Percentiles rank a stretch among this genome's conserved stretches.
These are phyloP conservation scores for Macropis europaea DNA, from an alignment of 2,888 invertebrate genomes.

Conservation along the genomic window DNA sequence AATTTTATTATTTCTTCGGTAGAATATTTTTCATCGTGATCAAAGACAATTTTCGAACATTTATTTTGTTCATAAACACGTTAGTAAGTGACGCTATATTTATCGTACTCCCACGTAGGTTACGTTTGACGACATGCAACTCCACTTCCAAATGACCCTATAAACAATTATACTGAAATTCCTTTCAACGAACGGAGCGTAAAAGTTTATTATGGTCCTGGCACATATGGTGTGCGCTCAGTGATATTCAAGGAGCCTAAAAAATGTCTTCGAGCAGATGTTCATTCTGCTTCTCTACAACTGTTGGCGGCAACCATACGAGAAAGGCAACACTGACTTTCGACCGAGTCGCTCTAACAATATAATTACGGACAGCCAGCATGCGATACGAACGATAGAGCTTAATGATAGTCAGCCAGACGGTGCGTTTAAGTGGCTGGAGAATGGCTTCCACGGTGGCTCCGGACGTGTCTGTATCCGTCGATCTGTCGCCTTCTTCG, in stretches of 20 bases:
- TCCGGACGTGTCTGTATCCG: constrained; percentile 2
- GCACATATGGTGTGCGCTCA: too few species aligned
- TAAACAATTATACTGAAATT: too few species aligned
- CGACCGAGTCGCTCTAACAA: constrained; percentile 52
- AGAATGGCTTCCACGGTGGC: constrained; percentile 6
- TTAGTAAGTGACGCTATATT: too few species aligned
- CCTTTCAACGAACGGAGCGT: too few species aligned
- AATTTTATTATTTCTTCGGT: too few species aligned
- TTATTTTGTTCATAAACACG: too few species aligned
- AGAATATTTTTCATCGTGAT: too few species aligned
- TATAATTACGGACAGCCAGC: constrained; percentile 56
- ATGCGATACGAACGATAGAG: constrained; percentile 48
- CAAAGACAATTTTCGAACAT: too few species aligned
- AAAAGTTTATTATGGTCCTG: too few species aligned
- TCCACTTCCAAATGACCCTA: too few species aligned
- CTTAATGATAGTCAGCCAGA: constrained; percentile 42
- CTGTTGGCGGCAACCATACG: background rate
- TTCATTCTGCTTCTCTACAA: constrained; percentile 42
- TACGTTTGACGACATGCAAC: too few species aligned
- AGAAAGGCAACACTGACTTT: constrained; percentile 39
- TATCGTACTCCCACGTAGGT: too few species aligned
- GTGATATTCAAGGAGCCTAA: background rate
- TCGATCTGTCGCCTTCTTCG: background rate
- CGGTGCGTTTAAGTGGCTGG: constrained; percentile 38
- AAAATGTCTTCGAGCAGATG: constrained; percentile 17